phyloP scores from a whole-genome alignment of 2,113 vertebrate genomes.

The Otocyon megalotis region DNA sequence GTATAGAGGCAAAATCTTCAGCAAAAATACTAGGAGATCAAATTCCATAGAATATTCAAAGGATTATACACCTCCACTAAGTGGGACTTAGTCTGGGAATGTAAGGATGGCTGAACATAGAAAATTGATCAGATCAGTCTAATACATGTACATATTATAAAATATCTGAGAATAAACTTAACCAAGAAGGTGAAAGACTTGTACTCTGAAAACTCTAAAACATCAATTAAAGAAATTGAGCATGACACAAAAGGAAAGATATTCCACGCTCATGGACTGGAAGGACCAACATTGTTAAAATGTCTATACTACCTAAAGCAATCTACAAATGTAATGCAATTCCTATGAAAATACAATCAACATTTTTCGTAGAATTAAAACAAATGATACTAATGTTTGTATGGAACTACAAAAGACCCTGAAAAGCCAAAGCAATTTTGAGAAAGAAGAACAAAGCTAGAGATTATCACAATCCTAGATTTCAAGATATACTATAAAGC shows the following conservation, averaged over 20 bases:
- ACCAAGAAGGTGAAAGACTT: not conserved
- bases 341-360: not conserved
- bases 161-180: not conserved
- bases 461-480: not conserved
- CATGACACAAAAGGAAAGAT: not conserved
- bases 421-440: not conserved
- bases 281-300: not conserved
- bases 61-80: not conserved
- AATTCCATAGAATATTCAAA: not conserved
- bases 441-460: not conserved
- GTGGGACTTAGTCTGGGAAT: not conserved
- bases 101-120: not conserved
- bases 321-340: not conserved
- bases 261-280: not conserved
- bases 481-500: not conserved
- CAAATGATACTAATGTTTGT: not conserved
- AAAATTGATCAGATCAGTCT: not conserved
- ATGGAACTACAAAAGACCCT: not conserved
- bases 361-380: not conserved
- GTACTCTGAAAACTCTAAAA: not conserved
- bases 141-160: not conserved
- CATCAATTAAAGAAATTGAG: not conserved
- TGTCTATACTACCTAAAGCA: not conserved
- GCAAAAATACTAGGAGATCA: not conserved
- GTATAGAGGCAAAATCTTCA: not conserved